Base-by-base conservation (phyloP, 2,888 invertebrate species). In the Dynastes hyllus region DNA sequence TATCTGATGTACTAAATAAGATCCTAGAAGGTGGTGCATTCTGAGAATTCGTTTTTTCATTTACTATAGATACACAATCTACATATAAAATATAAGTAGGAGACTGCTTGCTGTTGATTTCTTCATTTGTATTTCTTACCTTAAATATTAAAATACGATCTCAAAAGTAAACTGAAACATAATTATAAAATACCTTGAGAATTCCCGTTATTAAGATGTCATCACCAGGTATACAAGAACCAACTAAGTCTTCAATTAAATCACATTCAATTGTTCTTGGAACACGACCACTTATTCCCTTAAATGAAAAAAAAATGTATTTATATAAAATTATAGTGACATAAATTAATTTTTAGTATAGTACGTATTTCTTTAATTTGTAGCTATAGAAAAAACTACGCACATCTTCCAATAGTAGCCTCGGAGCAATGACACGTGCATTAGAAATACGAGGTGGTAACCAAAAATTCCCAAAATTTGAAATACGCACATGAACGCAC, bases 211-310 rank as follows among this genome's bases (percentile, higher is more conserved):
- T 91, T 13, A 95, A 94, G 0, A 98, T 92, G 83, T 96, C 94
- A 90, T 98, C 97, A 1, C 98, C 98, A 11, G 97, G 96, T 82
- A 94, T 93, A 82, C 97, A 96, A 32, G 92, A 91, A 82, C 96
- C 94, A 1, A 97, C 96, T 65, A 98, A 90, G 89, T 97, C 97
- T 80, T 94, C 93, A 76, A 93, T 92, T 6, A 98, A 90, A 88
- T 97, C 96, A 86, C 97, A 95, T 86, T 98, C 97, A 40, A 98
- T 91, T 82, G 93, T 94, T 81, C 94, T 91, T 1, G 96, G 96
- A 83, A 95, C 92, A 66, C 94, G 91, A 32, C 94, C 94, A 80
- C 93, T 92, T 83, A 93, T 91, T 81, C 93, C 92, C 91, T 93
- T 85, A 81, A 91, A 87, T 77, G 53, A 78, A 78, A 76, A 77